Evolutionary conservation across 2,888 invertebrate genomes (phyloP).

Genomic region (Chrysolina americana): DNA sequence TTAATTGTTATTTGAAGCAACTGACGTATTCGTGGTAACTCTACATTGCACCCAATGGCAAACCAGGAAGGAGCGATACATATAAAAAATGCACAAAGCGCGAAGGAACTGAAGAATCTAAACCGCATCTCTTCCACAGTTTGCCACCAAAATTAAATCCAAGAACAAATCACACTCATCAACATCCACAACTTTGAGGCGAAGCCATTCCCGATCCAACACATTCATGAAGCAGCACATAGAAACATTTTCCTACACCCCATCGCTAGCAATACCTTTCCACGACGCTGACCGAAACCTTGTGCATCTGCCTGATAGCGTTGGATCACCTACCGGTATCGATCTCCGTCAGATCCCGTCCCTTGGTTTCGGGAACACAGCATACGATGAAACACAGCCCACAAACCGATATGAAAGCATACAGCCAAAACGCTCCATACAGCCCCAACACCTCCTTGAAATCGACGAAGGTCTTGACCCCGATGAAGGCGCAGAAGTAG

Average conservation of each 20-base stretch:
- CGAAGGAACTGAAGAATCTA: background rate
- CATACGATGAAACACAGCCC: conserved; percentile 88
- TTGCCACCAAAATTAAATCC: background rate
- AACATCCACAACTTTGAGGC: background rate
- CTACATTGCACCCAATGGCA: background rate
- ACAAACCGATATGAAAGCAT: conserved; percentile 85
- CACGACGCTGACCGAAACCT: conserved; percentile 62
- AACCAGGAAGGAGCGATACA: background rate
- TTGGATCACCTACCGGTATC: conserved; percentile 72
- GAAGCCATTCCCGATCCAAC: background rate
- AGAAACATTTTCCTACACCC: background rate
- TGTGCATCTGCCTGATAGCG: conserved; percentile 55
- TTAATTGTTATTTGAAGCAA: background rate
- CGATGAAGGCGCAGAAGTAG: conserved; percentile 88
- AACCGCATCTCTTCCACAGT: background rate
- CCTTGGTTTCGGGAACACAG: conserved; percentile 93
- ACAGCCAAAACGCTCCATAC: conserved; percentile 91
- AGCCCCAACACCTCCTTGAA: conserved; percentile 83
- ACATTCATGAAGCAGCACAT: conserved; percentile 8
- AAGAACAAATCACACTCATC: background rate
- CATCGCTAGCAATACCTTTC: conserved; percentile 61
- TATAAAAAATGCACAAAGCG: background rate
- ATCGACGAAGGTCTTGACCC: conserved; percentile 89
- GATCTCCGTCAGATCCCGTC: conserved; percentile 91
- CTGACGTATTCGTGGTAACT: background rate